phyloP scores from a whole-genome alignment of 2,888 invertebrate genomes.

The Trichopria drosophilae region DNA sequence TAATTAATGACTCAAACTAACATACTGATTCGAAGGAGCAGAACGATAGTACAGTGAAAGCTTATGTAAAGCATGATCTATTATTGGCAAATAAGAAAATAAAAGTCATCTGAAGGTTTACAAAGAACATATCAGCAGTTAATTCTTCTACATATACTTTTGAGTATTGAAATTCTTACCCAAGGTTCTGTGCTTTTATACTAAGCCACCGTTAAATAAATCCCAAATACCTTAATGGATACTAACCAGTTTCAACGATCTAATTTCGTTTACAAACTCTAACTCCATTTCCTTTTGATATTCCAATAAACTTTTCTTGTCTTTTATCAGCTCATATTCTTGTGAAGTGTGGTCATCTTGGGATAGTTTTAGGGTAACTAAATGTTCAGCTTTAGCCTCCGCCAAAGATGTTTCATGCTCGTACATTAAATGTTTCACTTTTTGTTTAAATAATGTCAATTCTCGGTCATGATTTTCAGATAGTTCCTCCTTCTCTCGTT shows the following conservation, averaged over 20 bases:
- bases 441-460: constrained; percentile 86
- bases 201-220: too few species aligned
- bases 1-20: too few species aligned
- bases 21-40: too few species aligned
- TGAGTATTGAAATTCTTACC: constrained; percentile 11
- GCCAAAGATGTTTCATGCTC: constrained; percentile 86
- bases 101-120: too few species aligned
- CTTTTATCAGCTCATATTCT: constrained; percentile 75
- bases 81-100: too few species aligned
- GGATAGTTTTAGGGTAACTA: constrained; percentile 79
- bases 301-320: constrained; percentile 71
- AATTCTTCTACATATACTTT: background rate
- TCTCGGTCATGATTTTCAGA: constrained; percentile 86
- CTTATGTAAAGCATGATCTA: too few species aligned
- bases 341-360: constrained; percentile 80
- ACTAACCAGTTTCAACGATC: constrained; percentile 72
- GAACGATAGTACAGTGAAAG: too few species aligned
- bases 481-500: constrained; percentile 85
- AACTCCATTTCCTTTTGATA: constrained; percentile 71
- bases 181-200: too few species aligned
- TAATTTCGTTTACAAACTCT: constrained; percentile 73
- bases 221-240: constrained; percentile 52
- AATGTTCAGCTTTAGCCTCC: constrained; percentile 80
- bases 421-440: constrained; percentile 89
- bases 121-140: too few species aligned